Evolutionary conservation across 35 echinoderm and acorn worm genomes (phyloP).

Genomic region (Lytechinus variegatus): DNA sequence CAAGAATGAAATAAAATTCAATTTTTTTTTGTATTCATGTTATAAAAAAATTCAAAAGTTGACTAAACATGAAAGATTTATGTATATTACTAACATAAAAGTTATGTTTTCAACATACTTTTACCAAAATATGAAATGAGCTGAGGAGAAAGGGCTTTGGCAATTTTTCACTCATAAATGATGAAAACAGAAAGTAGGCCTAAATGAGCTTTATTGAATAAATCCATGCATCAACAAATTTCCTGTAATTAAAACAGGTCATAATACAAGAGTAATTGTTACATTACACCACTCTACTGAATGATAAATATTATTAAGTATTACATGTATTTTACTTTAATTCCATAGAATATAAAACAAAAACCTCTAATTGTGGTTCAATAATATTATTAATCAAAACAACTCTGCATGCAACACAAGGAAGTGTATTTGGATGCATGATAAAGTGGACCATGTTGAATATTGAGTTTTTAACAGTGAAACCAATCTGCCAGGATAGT

Average conservation of each 20-base stretch:
- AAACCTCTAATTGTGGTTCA: background rate
- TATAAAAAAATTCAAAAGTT: background rate
- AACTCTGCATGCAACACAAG: background rate
- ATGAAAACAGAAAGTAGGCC: no score
- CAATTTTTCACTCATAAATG: no score
- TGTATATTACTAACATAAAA: background rate
- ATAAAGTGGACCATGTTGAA: background rate
- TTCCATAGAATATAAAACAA: background rate
- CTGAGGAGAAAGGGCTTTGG: no score
- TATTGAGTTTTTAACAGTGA: background rate
- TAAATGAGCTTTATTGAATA: no score
- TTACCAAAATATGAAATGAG: no score
- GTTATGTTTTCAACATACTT: no score
- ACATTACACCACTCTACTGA: background rate
- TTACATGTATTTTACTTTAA: background rate
- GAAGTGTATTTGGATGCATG: background rate
- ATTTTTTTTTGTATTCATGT: no score
- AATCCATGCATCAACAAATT: no score
- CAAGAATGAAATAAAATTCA: no score
- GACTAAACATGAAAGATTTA: background rate
- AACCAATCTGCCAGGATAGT: background rate
- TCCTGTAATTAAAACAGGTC: no score
- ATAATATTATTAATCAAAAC: background rate
- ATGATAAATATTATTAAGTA: background rate
- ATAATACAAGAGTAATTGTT: background rate